Evolutionary conservation across 2,888 invertebrate species (phyloP), one percentile per base, ranked within the genome.

Genomic region (Muscina levida): DNA sequence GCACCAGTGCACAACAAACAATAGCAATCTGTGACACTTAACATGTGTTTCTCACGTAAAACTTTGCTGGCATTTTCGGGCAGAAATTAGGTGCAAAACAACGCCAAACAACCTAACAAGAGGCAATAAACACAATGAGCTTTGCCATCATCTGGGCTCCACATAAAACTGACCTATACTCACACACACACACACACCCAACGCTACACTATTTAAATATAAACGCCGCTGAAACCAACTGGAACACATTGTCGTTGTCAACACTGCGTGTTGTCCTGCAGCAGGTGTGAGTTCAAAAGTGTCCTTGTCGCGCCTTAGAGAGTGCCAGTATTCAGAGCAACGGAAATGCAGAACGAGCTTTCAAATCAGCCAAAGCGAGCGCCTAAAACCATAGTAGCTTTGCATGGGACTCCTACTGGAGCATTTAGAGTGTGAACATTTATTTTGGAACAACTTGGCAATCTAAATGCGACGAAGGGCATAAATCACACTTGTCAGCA

Each of bases 401-500:
- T 77, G 70, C 70, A 67, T 67, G 67, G 8, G 39, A 81, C 71
- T 77, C 81, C 67, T 77, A 77, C 81, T 77, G 77, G 77, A 65
- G 74, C 75, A 67, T 77, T 77, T 72, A 77, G 56, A 81, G 82
- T 83, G 83, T 72, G 81, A 78, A 84, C 84, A 84, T 84, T 83
- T 82, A 84, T 84, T 84, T 80, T 80, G 83, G 83, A 8, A 83
- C 82, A 82, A 82, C 82, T 75, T 82, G 83, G 83, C 84, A 84
- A 83, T 83, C 84, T 83, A 84, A 84, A 84, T 84, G 79, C 83
- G 80, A 79, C 79, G 84, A 84, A 82, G 82, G 78, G 80, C 80
- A 83, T 84, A 84, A 84, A 84, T 84, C 83, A 83, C 82, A 77
- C 82, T 82, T 84, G 84, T 84, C 84, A 83, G 82, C 84, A 83